Evolutionary conservation across 2,113 vertebrate species (phyloP), one percentile per base, ranked within the genome.

Genomic region (Nerophis ophidion): DNA sequence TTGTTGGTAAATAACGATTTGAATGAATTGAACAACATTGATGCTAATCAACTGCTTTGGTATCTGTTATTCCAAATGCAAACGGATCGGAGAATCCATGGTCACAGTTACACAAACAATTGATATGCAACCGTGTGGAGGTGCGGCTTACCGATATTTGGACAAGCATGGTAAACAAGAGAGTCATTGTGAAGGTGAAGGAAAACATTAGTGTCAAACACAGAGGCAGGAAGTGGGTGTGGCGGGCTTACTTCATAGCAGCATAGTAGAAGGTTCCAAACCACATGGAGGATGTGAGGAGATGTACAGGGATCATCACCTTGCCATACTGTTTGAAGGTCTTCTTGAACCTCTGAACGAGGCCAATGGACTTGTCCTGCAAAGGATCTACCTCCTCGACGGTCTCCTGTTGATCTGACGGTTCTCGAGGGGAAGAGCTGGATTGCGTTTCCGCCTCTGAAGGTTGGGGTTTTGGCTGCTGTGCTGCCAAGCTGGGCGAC

Each of bases 251-350:
- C 97, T 96, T 93, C 87, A 96, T 93, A 72, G 94, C 92, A 84
- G 94, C 94, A 60, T 99, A 99, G 76, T 99, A 99, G 89, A 99
- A 99, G 15, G 91, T 85, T 73, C 96, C 93, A 78, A 98, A 94
- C 95, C 96, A 99, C 47, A 96, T 36, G 7, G 90, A 89, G 66
- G 96, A 99, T 10, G 95, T 99, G 70, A 97, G 5, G 56, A 98
- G 87, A 72, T 99, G 96, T 10, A 99, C 91, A 2, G 96, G 95
- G 78, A 98, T 94, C 92, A 99, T 82, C 68, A 99, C 97, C 87
- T 97, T 99, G 61, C 96, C 94, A 44, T 99, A 98, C 61, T 99
- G 96, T 78, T 95, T 97, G 79, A 99, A 95, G 58, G 93, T 96
- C 67, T 71, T 96, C 88, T 98, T 97, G 82, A 99, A 99, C 73